Conservation (phyloP, 1,140 invertebrate genomes). For the Acromyrmex echinatior region DNA sequence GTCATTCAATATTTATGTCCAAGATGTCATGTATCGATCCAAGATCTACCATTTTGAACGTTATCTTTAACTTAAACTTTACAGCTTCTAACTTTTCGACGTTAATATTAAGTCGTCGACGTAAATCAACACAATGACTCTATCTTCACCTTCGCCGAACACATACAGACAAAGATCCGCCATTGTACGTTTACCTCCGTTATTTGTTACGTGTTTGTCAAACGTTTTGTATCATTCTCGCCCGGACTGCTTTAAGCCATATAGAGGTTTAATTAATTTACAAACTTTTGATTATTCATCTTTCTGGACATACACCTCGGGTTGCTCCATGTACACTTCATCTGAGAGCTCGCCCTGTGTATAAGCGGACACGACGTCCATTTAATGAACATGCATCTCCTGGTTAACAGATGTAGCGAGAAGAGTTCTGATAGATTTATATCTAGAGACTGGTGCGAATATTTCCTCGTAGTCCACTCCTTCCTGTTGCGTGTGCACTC, state of each 20-base stretch:
- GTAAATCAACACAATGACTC: slow-evolving; percentile 19
- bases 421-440: slow-evolving; percentile 11
- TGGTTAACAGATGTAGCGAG: slow-evolving; percentile 65
- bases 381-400: slow-evolving; percentile 70
- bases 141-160: background rate
- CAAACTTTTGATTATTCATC: background rate
- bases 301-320: too few relatives aligned
- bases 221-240: slow-evolving; percentile 37
- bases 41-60: slow-evolving; percentile 22
- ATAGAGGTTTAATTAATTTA: slow-evolving; percentile 22
- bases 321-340: background rate
- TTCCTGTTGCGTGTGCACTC: slow-evolving; percentile 70
- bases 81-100: background rate
- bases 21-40: slow-evolving; percentile 2
- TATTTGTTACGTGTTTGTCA: background rate
- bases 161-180: slow-evolving; percentile 32
- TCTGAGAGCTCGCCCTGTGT: slow-evolving; percentile 56
- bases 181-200: background rate
- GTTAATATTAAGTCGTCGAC: slow-evolving; percentile 20
- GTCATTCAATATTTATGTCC: background rate
- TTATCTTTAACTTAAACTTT: background rate
- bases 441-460: slow-evolving; percentile 74
- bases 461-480: slow-evolving; percentile 75
- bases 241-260: slow-evolving; percentile 32
- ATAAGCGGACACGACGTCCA: slow-evolving; percentile 79